Base-by-base conservation (phyloP, 2,888 invertebrate genomes). In the Flexamia atlantica region DNA sequence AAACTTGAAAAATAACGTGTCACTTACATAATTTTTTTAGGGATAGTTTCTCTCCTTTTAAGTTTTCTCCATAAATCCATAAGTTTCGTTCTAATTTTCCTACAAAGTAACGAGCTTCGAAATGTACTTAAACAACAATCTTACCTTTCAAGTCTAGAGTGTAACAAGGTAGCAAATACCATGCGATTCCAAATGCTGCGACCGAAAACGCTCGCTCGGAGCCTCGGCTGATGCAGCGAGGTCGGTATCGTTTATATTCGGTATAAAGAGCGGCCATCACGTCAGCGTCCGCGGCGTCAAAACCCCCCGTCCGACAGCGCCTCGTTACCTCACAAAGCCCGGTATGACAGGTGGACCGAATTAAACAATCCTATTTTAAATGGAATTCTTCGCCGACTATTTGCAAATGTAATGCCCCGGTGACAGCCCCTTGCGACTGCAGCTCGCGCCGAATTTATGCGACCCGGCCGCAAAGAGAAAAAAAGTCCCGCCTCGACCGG, bases 401-500 rank as follows among this genome's bases (percentile, higher is more conserved):
- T 82, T 82, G 82, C 72, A 82, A 72, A 36, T 72, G 82, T 50
- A 82, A 72, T 82, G 82, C 32, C 64, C 25, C 72, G 50, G 72
- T 72, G 82, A 72, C 82, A 82, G 72, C 50, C 72, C 72, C 68
- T 60, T 60, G 64, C 72, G 53, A 42, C 76, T 53, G 72, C 82
- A 68, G n/a, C 50, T 64, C 70, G 72, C 72, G 57, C 82, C 70
- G 84, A 86, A 86, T 86, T 86, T 86, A 86, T 85, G 85, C 86
- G 84, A 82, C 85, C 83, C 84, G 83, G 82, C 80, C 84, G 70
- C 68, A 84, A 85, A 84, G 84, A 84, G 84, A 86, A 85, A 84
- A 85, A 84, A 60, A 84, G 72, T 53, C 42, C 60, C 53, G 83
- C 83, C 32, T 85, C 86, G 85, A 86, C 86, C 86, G 86, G 86